Evolutionary conservation across 2,797 vertebrate species (phyloP), one percentile per base, ranked within the genome.

Genomic region (Furcifer pardalis): DNA sequence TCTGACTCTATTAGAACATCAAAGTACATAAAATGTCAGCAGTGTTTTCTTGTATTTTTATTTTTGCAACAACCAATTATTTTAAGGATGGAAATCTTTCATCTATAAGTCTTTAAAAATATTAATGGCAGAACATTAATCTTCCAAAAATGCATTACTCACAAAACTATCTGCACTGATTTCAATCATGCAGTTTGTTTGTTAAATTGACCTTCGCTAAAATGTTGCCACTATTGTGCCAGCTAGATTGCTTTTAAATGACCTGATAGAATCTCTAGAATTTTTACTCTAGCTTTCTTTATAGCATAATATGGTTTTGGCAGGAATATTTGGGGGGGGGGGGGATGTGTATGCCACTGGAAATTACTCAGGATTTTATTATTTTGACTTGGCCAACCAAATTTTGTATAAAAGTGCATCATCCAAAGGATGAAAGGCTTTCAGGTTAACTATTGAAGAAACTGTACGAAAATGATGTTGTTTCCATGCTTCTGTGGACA

Each of bases 231-330:
- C 37, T 65, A 52, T 63, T 2, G 5, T 82, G 71, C 40, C 60
- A 75, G 60, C 42, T 49, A 60, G n/a, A 75, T 52, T 25, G 68
- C 37, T 74, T 80, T 79, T 73, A 82, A 44, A 76, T 78, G 37
- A 42, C 25, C 56, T 42, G 52, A 84, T 72, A 79, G 52, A 74
- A 17, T 63, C 27, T 84, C 79, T 79, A 32, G 42, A 78, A 84
- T 35, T 46, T 49, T 73, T 42, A 63, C 72, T 84, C 21, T 32
- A 79, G 17, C 13, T 79, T 10, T 73, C 44, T 73, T 79, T 63
- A 79, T 79, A 21, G 42, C 42, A 73, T 52, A 52, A 65, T 65
- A 65, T 79, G 60, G 12, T 32, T 60, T 79, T 59, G 46, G 25
- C 8, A 37, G 59, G 21, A 83, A 37, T 46, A 56, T 60, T 59